Conservation (phyloP, 2,797 vertebrate species). For the Sarcophilus harrisii region DNA sequence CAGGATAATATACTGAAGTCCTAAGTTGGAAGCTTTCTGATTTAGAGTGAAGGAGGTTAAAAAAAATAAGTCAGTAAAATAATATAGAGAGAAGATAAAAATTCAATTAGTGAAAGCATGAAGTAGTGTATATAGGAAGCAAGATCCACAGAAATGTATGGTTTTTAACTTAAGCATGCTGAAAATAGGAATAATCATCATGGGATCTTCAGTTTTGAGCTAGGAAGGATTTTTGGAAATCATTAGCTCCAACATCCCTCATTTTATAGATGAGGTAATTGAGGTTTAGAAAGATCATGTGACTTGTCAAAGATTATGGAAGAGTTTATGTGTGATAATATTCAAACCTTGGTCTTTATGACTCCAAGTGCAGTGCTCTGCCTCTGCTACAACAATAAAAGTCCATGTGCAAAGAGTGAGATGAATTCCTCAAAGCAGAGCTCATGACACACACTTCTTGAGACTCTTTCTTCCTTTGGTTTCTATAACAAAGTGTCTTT, state of each 20-base stretch:
- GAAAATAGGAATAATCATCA: not conserved
- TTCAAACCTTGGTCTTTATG: not conserved
- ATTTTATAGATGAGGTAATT: not conserved
- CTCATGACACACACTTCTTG: not conserved
- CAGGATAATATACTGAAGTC: not conserved
- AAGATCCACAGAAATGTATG: not conserved
- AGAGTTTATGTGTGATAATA: not conserved
- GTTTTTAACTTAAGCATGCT: not conserved
- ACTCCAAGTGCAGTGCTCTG: not conserved
- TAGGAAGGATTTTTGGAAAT: not conserved
- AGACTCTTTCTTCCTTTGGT: not conserved
- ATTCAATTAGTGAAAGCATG: not conserved
- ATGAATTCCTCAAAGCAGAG: not conserved
- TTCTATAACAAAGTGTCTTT: not conserved
- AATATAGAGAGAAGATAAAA: not conserved
- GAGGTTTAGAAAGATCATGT: not conserved
- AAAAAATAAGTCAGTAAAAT: not conserved
- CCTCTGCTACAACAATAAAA: not conserved
- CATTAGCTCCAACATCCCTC: not conserved
- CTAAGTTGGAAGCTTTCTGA: not conserved
- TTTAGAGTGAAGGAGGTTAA: not conserved
- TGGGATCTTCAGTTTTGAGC: not conserved
- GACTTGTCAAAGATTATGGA: not conserved
- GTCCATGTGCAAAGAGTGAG: not conserved
- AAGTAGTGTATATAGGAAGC: not conserved